These are phyloP conservation scores for Saccostrea echinata DNA, from an alignment of 1,140 invertebrate genomes.

Conservation along the genomic window DNA sequence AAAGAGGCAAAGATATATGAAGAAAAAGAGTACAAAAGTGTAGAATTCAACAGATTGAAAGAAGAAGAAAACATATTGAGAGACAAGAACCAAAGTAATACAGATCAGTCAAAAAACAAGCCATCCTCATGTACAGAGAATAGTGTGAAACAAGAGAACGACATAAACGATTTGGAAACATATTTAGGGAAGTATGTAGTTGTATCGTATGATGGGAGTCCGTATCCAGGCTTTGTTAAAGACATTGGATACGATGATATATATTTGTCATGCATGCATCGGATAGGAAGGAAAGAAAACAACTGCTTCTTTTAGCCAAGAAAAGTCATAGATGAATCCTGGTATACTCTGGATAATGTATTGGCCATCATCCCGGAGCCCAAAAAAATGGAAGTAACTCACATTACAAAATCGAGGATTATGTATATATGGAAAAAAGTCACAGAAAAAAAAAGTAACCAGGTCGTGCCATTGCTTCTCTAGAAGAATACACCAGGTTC, in stretches of 20 bases:
- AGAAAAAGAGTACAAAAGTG: neutral
- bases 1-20: neutral
- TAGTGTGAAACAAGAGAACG: neutral
- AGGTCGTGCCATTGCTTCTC: neutral
- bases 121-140: neutral
- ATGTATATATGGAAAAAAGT: neutral
- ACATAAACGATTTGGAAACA: neutral
- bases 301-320: conserved; percentile 56
- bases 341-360: conserved; percentile 46
- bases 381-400: neutral
- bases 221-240: conserved; percentile 51
- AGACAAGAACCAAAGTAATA: neutral
- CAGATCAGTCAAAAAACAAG: too few relatives aligned
- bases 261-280: conserved; percentile 50
- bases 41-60: neutral
- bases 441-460: neutral
- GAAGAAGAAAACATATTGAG: neutral
- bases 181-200: conserved; percentile 28
- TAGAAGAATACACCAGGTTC: neutral
- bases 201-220: conserved; percentile 46
- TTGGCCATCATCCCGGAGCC: conserved; percentile 56
- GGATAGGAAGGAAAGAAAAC: conserved; percentile 21
- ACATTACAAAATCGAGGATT: neutral
- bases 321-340: conserved; percentile 48
- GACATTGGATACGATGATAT: conserved; percentile 41